Evolutionary conservation across 2,797 vertebrate species (phyloP).

Genomic region (Rallus crepitans): DNA sequence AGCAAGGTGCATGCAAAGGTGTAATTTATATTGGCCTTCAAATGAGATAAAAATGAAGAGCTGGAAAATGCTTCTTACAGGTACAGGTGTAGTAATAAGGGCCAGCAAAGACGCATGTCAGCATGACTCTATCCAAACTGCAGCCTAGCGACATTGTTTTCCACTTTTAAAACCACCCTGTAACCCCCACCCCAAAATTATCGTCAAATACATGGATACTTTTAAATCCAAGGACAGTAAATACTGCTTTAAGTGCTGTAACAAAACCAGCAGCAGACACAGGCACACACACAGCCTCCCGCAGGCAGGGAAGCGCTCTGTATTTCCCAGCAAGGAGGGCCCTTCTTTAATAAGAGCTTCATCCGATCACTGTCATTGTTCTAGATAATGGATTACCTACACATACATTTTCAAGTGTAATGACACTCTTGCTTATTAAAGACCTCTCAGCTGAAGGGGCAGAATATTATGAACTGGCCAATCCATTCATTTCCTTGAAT

Average conservation of each 20-base stretch:
- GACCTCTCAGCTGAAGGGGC: slow-evolving; percentile 86
- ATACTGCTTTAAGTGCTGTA: neutral
- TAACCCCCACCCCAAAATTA: neutral
- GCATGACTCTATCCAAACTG: neutral
- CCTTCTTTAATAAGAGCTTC: slow-evolving; percentile 74
- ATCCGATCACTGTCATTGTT: slow-evolving; percentile 81
- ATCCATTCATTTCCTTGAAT: slow-evolving; percentile 88
- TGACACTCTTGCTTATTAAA: slow-evolving; percentile 88
- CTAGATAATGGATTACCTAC: slow-evolving; percentile 82
- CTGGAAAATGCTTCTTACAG: neutral
- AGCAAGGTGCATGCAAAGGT: neutral
- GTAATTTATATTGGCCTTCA: neutral
- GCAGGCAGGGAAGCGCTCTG: slow-evolving; percentile 29
- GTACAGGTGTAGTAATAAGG: neutral
- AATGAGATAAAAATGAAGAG: slow-evolving; percentile 32
- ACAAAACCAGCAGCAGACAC: neutral
- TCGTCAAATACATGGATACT: neutral
- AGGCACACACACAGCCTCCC: neutral
- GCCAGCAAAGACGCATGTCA: neutral
- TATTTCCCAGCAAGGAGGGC: slow-evolving; percentile 49
- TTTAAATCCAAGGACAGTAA: neutral
- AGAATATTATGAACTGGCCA: slow-evolving; percentile 88
- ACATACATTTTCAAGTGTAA: slow-evolving; percentile 87
- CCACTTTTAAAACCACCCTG: neutral
- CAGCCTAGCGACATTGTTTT: neutral